Conservation (phyloP, 2,888 invertebrate species). For the Galerucella calmariensis region DNA sequence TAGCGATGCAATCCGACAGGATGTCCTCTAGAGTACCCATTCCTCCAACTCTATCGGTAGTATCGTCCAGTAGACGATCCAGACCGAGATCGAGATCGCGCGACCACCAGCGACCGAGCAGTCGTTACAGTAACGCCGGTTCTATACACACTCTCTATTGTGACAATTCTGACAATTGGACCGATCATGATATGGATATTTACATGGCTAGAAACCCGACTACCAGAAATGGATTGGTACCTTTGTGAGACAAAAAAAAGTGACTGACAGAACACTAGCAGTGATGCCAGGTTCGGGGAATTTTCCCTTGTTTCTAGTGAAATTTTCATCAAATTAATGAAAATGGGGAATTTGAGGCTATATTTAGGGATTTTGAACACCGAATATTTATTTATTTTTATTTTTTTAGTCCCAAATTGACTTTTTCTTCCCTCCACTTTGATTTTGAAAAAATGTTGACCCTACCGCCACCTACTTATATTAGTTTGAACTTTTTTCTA, state of each 20-base stretch:
- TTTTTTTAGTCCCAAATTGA: too few species aligned
- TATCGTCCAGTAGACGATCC: conserved; percentile 68
- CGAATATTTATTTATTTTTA: too few species aligned
- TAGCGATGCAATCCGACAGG: conserved; percentile 84
- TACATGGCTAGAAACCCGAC: conserved; percentile 94
- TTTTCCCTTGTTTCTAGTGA: too few species aligned
- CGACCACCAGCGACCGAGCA: conserved; percentile 77
- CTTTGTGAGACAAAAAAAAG: conserved; percentile 68
- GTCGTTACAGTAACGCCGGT: conserved; percentile 81
- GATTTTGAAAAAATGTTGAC: too few species aligned
- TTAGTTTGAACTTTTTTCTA: too few species aligned
- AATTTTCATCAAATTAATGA: too few species aligned
- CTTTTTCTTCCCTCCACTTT: too few species aligned
- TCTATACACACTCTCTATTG: conserved; percentile 86
- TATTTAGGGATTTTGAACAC: too few species aligned
- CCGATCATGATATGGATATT: conserved; percentile 95
- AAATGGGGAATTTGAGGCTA: too few species aligned
- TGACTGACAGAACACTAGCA: conserved; percentile 2
- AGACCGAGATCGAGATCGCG: conserved; percentile 84
- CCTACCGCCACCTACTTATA: too few species aligned
- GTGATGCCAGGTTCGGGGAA: neutral
- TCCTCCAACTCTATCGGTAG: conserved; percentile 66
- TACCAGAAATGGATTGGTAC: conserved; percentile 85
- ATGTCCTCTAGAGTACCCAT: conserved; percentile 77
- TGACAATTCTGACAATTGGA: conserved; percentile 93